Evolutionary conservation across 92 coral and sea anemone species (phyloP).

Genomic region (Micromussa lordhowensis): DNA sequence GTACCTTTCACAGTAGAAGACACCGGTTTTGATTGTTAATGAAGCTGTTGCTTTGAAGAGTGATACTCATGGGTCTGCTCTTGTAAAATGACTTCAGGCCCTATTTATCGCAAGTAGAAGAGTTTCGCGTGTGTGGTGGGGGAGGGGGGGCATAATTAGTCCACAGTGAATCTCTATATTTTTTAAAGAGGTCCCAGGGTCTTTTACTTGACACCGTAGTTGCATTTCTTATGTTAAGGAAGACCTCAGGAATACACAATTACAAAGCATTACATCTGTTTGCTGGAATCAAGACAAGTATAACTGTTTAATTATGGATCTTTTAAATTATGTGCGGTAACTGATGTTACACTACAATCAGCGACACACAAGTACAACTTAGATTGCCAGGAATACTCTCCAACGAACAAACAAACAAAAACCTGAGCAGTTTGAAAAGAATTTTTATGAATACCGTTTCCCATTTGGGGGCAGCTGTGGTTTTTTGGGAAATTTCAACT

Average conservation of each 20-base stretch:
- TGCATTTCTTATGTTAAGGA: neutral
- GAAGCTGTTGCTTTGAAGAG: neutral
- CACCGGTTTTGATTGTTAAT: neutral
- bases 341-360: too few species aligned
- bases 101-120: neutral
- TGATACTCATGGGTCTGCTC: neutral
- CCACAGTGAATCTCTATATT: neutral
- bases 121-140: neutral
- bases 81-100: neutral
- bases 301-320: too few species aligned
- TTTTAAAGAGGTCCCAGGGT: neutral
- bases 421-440: too few species aligned
- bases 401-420: too few species aligned
- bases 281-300: neutral
- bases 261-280: neutral
- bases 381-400: too few species aligned
- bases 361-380: too few species aligned
- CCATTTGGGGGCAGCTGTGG: neutral
- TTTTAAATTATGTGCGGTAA: too few species aligned
- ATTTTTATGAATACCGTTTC: neutral
- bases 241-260: neutral
- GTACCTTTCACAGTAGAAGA: neutral
- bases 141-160: neutral
- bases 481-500: neutral
- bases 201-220: neutral